Evolutionary conservation across 2,888 invertebrate species (phyloP), one percentile per base, ranked within the genome.

Genomic region (Drosophila antonietae): DNA sequence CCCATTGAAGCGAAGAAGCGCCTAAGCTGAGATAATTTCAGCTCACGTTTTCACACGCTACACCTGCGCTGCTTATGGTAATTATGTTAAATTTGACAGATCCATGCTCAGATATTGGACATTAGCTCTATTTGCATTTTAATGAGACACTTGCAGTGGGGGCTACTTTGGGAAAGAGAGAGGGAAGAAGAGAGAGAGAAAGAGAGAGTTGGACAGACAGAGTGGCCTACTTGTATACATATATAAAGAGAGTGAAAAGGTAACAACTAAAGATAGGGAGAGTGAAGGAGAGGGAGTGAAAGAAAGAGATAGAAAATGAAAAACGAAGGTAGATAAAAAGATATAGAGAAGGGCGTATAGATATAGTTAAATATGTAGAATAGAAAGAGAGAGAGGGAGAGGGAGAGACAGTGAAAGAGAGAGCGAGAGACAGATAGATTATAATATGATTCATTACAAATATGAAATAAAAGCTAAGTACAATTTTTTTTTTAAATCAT

Each of bases 31-130:
- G 56, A 46, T 46, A 23, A 8, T 15, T 68, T 70, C 33, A 18
- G 44, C 20, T 37, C 53, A 37, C 12, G 31, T 68, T 66, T 82
- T 84, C 81, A 73, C 84, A 82, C 84, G 75, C 81, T 70, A 28
- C 53, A 58, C 43, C 39, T 43, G 66, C 49, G 57, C 43, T 44
- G 14, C 59, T 55, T 39, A 46, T 55, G 10, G 46, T n/a, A 47
- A 67, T 70, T 64, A 53, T 67, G 47, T 66, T 75, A 53, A 49
- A 61, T 75, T 64, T 64, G 63, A 60, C 60, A 39, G 43, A 12
- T 35, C 35, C 23, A 60, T 60, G 53, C 68, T 68, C 18, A 23
- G 15, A 3, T 1, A 33, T 52, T 52, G 37, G 18, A 8, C 56
- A 14, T 37, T 10, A 35, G 39, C 9, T 15, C 7, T 18, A 68